These are phyloP conservation scores for Leucopsar rothschildi DNA, from an alignment of 2,113 vertebrate species.

Conservation along the genomic window DNA sequence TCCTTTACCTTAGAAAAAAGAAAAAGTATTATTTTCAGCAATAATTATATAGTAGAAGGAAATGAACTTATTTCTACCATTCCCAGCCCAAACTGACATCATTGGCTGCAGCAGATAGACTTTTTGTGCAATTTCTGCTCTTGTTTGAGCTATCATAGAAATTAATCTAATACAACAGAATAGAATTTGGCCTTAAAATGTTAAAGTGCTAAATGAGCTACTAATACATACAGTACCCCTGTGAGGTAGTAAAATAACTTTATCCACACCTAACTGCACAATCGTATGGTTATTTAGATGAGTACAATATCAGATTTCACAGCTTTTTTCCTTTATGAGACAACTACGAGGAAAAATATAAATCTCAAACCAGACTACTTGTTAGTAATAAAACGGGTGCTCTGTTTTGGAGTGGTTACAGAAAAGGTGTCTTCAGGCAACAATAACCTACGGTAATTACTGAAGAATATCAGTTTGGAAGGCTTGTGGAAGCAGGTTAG, in stretches of 20 bases:
- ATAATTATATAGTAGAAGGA: constrained; percentile 56
- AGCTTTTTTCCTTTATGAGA: neutral
- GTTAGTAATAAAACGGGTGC: neutral
- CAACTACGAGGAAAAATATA: neutral
- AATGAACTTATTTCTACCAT: neutral
- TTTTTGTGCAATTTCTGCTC: neutral
- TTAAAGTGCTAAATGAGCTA: neutral
- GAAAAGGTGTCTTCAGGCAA: constrained; percentile 36
- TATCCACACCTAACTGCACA: neutral
- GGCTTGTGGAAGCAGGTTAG: constrained; percentile 15
- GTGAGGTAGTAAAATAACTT: neutral
- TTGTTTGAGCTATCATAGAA: neutral
- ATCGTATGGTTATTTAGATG: neutral
- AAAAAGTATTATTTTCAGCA: constrained; percentile 39
- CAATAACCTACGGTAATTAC: neutral
- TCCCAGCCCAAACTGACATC: neutral
- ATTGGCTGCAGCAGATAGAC: neutral
- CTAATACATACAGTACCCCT: neutral
- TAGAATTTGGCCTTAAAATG: constrained; percentile 9
- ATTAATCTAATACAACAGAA: neutral
- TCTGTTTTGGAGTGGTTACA: neutral
- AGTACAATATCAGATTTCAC: neutral
- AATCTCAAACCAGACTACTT: neutral
- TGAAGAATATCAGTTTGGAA: neutral
- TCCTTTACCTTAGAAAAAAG: neutral